Evolutionary conservation across 2,888 invertebrate genomes (phyloP), one percentile per base, ranked within the genome.

Genomic region (Lithophane semibrunnea): DNA sequence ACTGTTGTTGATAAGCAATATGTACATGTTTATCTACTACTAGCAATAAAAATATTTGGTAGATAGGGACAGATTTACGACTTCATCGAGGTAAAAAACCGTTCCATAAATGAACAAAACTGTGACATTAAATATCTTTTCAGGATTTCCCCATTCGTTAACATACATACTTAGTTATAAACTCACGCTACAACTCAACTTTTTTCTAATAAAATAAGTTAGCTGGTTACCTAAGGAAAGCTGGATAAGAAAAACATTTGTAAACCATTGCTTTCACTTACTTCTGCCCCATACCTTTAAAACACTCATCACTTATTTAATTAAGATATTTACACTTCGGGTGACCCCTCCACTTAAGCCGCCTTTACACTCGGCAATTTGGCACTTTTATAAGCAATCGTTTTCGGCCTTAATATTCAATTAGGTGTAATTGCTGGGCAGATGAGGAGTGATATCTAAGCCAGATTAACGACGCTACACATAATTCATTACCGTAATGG

Each of bases 401-500:
- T 94, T 90, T 89, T 72, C 87, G 88, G 90, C 88, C 91, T 94
- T 95, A 94, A 95, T 96, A 95, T 95, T 95, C 95, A 95, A 95
- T 96, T 95, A 95, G 91, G 86, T 92, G 86, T 95, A 94, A 95
- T 95, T 94, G 93, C 88, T 83, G 83, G 79, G 86, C 91, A 92
- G 94, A 93, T 93, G 94, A 93, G 93, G 91, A 91, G 90, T 93
- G 94, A 94, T 93, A 89, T 91, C 91, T 89, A 82, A 83, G 85
- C 84, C 87, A 88, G 92, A 94, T 93, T 93, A 94, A 94, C 92
- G 91, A 90, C 85, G 81, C 90, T 92, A 93, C 94, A 94, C 93
- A 94, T 95, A 92, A 94, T 95, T 96, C 94, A 94, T 95, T 94
- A 94, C 92, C 89, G 93, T 95, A 95, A 96, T 95, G 95, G 95